Evolutionary conservation across 2,113 vertebrate genomes (phyloP).

Genomic region (Ceuthmochares aereus): DNA sequence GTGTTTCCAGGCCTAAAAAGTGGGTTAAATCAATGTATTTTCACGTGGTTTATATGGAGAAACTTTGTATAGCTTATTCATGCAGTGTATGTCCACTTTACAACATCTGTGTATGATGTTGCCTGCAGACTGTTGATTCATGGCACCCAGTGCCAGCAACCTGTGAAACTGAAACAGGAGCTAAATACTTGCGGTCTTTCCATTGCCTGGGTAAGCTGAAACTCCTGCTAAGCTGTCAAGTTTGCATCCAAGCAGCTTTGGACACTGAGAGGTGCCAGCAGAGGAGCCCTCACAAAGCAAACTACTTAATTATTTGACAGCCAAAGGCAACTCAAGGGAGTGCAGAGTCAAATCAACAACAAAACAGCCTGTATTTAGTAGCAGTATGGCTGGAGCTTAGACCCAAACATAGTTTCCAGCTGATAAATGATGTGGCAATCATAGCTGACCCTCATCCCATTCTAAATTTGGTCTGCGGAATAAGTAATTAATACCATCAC

Average conservation of each 20-base stretch:
- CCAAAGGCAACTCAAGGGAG: conserved; percentile 30
- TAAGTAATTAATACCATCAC: conserved; percentile 57
- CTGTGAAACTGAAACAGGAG: conserved; percentile 44
- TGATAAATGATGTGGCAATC: conserved; percentile 64
- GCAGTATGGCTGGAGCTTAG: conserved; percentile 29
- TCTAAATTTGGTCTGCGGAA: conserved; percentile 63
- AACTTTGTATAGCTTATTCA: not conserved
- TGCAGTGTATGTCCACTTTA: no score
- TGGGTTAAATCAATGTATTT: not conserved
- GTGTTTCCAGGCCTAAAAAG: not conserved
- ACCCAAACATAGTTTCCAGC: conserved; percentile 68
- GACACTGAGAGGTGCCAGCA: conserved; percentile 23
- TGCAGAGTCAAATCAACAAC: conserved; percentile 40
- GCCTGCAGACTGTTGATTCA: conserved; percentile 1
- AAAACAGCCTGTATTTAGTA: conserved; percentile 65
- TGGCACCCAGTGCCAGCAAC: conserved; percentile 29
- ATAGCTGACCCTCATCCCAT: conserved; percentile 39
- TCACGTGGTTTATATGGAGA: not conserved
- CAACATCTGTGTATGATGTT: not conserved
- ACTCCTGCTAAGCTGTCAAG: conserved; percentile 27
- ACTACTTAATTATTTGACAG: conserved; percentile 63
- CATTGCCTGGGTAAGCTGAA: conserved; percentile 52
- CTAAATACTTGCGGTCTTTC: conserved; percentile 45
- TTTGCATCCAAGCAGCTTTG: conserved; percentile 49
- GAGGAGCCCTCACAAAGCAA: conserved; percentile 28